Base-by-base conservation (phyloP, 2,888 invertebrate species). In the Xestia sexstrigata region DNA sequence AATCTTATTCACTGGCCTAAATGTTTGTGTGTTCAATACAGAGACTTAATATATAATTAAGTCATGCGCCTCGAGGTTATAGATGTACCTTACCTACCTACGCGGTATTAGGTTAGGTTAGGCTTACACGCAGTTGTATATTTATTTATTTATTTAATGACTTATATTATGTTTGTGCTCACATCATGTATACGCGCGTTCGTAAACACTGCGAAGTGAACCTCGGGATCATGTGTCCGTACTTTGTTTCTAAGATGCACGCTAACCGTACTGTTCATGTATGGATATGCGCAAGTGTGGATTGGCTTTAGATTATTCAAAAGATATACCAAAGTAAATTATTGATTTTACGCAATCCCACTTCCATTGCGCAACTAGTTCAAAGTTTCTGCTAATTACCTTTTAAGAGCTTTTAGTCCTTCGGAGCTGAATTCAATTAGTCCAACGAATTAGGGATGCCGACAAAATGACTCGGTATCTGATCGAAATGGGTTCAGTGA, bases 381-480 rank as follows among this genome's bases (percentile, higher is more conserved):
- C 52, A 47, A 83, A 74, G 39, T 77, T 78, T 77, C 35, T 15
- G 60, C 65, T 81, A 73, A 81, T 76, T 79, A 72, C 67, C 75
- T 79, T 83, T 74, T 70, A 73, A 68, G 63, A 72, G 65, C 72
- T 81, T 74, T 79, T 47, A 79, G 55, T 69, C n/a, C 73, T 75
- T 65, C 58, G 65, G 66, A 78, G 47, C 39, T 60, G 52, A 78
- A 74, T 74, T 84, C 62, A 74, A 79, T 86, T 79, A 35, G 26
- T 68, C 26, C 47, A 69, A 76, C 35, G 39, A 75, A 85, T 81
- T 73, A 66, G 39, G 47, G 49, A 74, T 80, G 11, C 26, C 35
- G 6, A 30, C 49, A 52, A 42, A 73, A 74, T 52, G 7, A n/a
- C 42, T 26, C 39, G 62, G 49, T 66, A 45, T 35, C 58, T n/a